Conservation (phyloP, 2,797 vertebrate genomes). For the Pteronotus mesoamericanus region DNA sequence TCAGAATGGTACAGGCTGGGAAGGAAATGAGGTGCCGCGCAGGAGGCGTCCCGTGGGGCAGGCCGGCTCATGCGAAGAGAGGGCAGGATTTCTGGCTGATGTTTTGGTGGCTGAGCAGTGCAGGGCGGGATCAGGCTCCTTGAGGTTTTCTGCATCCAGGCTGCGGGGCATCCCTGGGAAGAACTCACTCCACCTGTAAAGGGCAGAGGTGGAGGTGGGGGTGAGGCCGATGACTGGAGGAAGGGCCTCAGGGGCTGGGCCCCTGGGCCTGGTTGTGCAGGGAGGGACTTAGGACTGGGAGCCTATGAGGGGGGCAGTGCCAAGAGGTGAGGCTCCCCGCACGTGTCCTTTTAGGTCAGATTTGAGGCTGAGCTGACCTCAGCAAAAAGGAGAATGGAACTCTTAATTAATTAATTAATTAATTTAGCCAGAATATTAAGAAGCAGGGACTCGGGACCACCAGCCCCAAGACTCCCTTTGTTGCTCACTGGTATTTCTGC, state of each 20-base stretch:
- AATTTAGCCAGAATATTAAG: neutral
- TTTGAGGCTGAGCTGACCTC: neutral
- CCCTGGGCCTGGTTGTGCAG: neutral
- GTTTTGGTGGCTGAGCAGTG: neutral
- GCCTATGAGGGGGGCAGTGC: neutral
- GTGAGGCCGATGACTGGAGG: neutral
- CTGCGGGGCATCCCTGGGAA: neutral
- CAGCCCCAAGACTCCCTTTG: neutral
- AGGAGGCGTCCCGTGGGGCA: neutral
- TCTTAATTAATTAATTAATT: too few relatives aligned
- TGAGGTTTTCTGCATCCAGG: neutral
- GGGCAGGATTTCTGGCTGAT: neutral
- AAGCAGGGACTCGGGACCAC: neutral
- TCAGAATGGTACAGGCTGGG: neutral
- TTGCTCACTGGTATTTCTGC: slow-evolving; percentile 68
- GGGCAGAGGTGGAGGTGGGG: neutral
- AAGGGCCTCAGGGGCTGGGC: neutral
- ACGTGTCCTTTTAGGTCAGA: neutral
- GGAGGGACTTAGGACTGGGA: neutral
- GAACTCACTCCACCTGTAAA: neutral
- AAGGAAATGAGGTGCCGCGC: neutral
- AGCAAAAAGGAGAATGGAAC: neutral
- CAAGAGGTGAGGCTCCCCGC: neutral
- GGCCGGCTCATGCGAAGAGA: neutral
- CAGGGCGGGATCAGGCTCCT: neutral